These are phyloP conservation scores for Reinhardtius hippoglossoides DNA, from an alignment of 2,113 vertebrate species.

Conservation along the genomic window DNA sequence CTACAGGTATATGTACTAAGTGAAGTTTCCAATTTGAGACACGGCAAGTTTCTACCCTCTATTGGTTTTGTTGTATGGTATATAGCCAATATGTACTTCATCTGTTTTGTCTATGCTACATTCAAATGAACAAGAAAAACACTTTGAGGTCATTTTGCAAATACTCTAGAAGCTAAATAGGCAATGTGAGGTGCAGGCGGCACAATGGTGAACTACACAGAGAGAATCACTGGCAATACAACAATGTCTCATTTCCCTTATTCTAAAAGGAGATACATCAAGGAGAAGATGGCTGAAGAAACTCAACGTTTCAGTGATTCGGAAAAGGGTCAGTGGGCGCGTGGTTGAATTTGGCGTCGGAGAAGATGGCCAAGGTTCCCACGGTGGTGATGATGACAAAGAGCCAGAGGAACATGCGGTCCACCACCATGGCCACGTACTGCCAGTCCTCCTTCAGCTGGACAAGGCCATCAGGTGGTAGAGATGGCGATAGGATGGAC, in stretches of 20 bases:
- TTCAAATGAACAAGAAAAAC: not conserved
- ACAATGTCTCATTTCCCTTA: too few relatives aligned
- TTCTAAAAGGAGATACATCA: too few relatives aligned
- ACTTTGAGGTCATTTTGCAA: too few relatives aligned
- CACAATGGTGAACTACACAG: too few relatives aligned
- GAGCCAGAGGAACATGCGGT: conserved; percentile 85
- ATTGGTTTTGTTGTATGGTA: not conserved
- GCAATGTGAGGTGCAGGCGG: too few relatives aligned
- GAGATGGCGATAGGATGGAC: not conserved
- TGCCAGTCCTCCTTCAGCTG: conserved; percentile 87
- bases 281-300: not conserved
- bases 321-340: conserved; percentile 83
- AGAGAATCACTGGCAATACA: too few relatives aligned
- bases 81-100: not conserved
- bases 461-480: not conserved
- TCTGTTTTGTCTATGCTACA: not conserved
- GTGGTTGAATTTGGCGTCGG: conserved; percentile 80
- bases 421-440: conserved; percentile 87
- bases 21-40: not conserved
- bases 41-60: not conserved
- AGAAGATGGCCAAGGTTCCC: conserved; percentile 84
- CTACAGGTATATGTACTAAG: not conserved
- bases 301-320: conserved; percentile 28
- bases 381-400: conserved; percentile 85
- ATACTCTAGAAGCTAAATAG: too few relatives aligned